These are phyloP conservation scores for Pemphredon lugubris DNA, from an alignment of 2,888 invertebrate species.

Conservation along the genomic window DNA sequence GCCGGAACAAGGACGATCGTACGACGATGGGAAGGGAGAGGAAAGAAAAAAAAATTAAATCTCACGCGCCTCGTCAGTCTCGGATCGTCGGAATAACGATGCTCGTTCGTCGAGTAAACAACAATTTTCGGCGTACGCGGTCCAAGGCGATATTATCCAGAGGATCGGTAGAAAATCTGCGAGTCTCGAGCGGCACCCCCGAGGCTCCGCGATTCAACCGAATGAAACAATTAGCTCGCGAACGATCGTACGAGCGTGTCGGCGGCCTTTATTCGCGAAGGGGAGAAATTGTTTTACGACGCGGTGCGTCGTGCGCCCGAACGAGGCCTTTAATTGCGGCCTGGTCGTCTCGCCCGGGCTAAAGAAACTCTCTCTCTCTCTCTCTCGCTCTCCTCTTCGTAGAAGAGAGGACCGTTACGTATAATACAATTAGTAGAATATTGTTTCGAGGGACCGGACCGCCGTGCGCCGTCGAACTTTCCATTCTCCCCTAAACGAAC, in stretches of 20 bases:
- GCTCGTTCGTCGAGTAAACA: slow-evolving; percentile 65
- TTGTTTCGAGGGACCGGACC: no score
- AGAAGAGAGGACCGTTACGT: no score
- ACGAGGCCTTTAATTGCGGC: background rate
- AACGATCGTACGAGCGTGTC: slow-evolving; percentile 6
- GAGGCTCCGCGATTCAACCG: slow-evolving; percentile 31
- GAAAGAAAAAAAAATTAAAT: no score
- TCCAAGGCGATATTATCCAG: slow-evolving; percentile 42
- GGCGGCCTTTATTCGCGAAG: background rate
- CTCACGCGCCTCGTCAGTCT: slow-evolving; percentile 62
- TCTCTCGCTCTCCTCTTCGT: no score
- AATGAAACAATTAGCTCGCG: slow-evolving; percentile 39
- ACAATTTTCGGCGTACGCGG: slow-evolving; percentile 47
- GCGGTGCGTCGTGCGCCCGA: background rate
- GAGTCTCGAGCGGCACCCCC: slow-evolving; percentile 16
- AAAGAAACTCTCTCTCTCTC: no score
- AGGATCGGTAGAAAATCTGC: slow-evolving; percentile 21
- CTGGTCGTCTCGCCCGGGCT: background rate
- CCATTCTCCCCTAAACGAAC: no score
- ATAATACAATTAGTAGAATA: no score
- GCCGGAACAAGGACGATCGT: slow-evolving; percentile 11
- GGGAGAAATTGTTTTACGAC: slow-evolving; percentile 21
- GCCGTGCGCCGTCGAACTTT: no score
- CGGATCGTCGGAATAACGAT: slow-evolving; percentile 60
- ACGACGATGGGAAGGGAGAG: no score